A percentile compares a stretch with the other conserved stretches of the same genome.
Conservation (phyloP, 37 sponge, comb jelly and placozoan species). For the Amphimedon queenslandica region DNA sequence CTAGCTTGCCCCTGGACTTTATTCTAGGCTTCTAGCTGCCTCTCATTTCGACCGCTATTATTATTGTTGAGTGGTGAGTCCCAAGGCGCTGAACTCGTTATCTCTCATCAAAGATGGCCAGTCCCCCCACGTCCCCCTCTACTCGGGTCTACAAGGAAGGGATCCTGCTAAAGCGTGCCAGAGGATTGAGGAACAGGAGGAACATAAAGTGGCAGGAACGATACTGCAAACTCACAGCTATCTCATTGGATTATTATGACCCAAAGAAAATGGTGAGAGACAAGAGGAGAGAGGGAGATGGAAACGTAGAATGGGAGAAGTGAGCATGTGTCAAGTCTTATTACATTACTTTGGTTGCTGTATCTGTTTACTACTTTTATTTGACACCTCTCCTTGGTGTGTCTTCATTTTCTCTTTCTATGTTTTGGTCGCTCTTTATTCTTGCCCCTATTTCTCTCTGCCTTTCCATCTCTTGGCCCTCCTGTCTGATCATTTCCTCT, state of each 20-base stretch:
- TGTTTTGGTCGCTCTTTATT: not conserved
- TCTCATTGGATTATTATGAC: constrained; percentile 59
- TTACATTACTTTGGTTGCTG: not conserved
- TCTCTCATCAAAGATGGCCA: too few relatives aligned
- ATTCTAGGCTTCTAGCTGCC: too few relatives aligned
- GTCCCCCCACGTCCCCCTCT: too few relatives aligned
- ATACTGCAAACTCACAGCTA: constrained; percentile 43
- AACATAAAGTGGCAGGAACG: constrained; percentile 82
- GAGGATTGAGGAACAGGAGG: constrained; percentile 41
- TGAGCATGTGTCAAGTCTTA: too few relatives aligned
- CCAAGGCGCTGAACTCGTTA: too few relatives aligned
- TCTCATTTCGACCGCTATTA: too few relatives aligned
- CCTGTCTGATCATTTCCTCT: too few relatives aligned
- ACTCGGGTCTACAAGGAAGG: constrained; percentile 63
- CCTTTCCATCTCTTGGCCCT: not conserved
- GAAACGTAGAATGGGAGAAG: too few relatives aligned
- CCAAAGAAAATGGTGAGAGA: constrained; percentile 74
- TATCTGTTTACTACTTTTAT: not conserved
- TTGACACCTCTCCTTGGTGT: not conserved
- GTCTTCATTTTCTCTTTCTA: constrained; percentile 8
- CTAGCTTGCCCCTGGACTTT: too few relatives aligned
- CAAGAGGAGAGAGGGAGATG: too few relatives aligned
- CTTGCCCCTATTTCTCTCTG: not conserved
- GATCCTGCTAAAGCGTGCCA: constrained; percentile 54
- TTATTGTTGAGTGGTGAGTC: too few relatives aligned